Base-by-base conservation (phyloP, 2,888 invertebrate genomes). In the Acronicta psi region DNA sequence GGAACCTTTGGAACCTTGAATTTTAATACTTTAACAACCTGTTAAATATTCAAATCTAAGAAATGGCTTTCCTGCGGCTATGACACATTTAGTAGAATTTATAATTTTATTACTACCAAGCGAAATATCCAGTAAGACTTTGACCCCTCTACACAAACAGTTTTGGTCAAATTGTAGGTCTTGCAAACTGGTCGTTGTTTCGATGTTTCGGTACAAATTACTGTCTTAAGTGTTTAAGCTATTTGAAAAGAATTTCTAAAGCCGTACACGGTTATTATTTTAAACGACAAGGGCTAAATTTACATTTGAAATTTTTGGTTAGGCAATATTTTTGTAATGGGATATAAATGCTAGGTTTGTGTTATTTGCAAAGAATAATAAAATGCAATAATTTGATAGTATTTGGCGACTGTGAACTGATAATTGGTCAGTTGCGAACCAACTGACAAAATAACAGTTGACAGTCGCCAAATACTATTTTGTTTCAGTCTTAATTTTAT, bases 31-130 rank as follows among this genome's bases (percentile, higher is more conserved):
- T 75, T 78, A 84, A 86, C 75, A 69, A 72, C 75, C 78, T 77
- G 71, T 80, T 83, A 77, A 75, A 85, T 85, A 88, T 87, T 86
- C 81, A 85, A 85, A 85, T 74, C 77, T 72, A 82, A 87, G 80
- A 79, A 87, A 80, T 84, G 79, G 81, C 79, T 83, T 69, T 71
- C 77, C 77, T 71, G 69, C 79, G 88, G 90, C 90, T 86, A 89
- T 87, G 89, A 88, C 89, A 89, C 80, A 87, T 83, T 82, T 77
- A 63, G 60, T 57, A 59, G 52, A 71, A 66, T 85, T 86, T 86
- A 83, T 81, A 85, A 85, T 83, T 82, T 87, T 82, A 88, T 85
- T 79, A 82, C 88, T 86, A 84, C 88, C 75, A 80, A 78, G 69
- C 67, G 49, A 64, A 59, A 53, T 54, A 58, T 36, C 57, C 57